phyloP scores from a whole-genome alignment of 2,888 invertebrate species.

The Oeneis ivallda region DNA sequence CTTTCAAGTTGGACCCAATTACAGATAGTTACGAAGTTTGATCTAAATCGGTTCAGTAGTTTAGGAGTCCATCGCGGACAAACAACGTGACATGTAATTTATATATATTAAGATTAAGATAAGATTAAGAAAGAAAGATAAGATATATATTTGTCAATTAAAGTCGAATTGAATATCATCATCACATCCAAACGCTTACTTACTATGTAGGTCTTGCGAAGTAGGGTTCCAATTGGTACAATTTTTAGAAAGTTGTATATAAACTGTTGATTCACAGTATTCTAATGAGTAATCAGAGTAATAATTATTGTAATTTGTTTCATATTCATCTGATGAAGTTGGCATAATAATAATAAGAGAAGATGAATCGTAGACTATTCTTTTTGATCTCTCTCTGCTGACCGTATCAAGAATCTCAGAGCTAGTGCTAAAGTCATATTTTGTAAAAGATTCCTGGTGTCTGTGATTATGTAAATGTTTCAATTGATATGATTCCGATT shows the following conservation, averaged over 20 bases:
- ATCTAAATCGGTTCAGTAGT: too few relatives aligned
- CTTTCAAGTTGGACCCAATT: too few relatives aligned
- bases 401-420: slow-evolving; percentile 1
- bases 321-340: slow-evolving; percentile 44
- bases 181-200: slow-evolving; percentile 33
- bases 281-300: not conserved
- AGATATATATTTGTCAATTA: too few relatives aligned
- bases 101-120: too few relatives aligned
- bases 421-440: not conserved
- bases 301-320: not conserved
- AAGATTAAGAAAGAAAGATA: too few relatives aligned
- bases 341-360: slow-evolving; percentile 54
- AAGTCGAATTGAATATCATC: not conserved
- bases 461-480: not conserved
- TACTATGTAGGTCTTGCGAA: slow-evolving; percentile 34
- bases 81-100: too few relatives aligned
- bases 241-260: slow-evolving; percentile 47
- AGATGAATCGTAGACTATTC: slow-evolving; percentile 40
- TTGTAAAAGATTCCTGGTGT: not conserved
- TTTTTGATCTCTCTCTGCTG: slow-evolving; percentile 4
- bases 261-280: slow-evolving; percentile 45
- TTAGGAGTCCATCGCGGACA: too few relatives aligned
- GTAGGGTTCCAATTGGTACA: slow-evolving; percentile 37
- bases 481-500: not conserved
- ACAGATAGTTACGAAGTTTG: too few relatives aligned